Percentiles rank a stretch among this genome's conserved stretches.
Conservation (phyloP, 2,113 vertebrate genomes). For the Albula glossodonta region DNA sequence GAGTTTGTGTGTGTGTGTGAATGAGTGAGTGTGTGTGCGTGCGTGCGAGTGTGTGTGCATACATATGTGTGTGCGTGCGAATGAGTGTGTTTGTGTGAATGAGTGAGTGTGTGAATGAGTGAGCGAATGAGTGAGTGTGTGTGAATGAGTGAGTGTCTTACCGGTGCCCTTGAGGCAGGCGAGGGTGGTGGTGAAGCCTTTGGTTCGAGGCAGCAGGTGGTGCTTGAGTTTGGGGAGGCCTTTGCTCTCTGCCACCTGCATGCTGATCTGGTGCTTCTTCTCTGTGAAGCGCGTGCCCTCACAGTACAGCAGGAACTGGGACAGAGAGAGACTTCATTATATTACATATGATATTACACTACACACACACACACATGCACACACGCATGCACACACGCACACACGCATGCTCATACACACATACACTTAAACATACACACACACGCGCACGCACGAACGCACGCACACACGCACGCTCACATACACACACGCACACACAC, state of each 20-base stretch:
- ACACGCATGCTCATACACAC: background rate
- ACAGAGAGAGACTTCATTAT: background rate
- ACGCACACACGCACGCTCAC: too few species aligned
- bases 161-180: constrained; percentile 95
- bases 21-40: background rate
- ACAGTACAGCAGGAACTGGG: constrained; percentile 92
- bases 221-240: constrained; percentile 92
- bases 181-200: constrained; percentile 97
- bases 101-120: background rate
- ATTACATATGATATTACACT: too few species aligned
- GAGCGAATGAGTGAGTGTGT: background rate
- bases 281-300: constrained; percentile 97
- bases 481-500: too few species aligned
- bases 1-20: too few species aligned
- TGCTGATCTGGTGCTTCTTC: constrained; percentile 95
- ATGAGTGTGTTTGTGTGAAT: background rate
- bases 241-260: constrained; percentile 95
- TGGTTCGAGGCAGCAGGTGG: constrained; percentile 93
- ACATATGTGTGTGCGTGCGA: background rate
- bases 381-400: too few species aligned
- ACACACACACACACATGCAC: background rate
- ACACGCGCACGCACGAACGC: background rate
- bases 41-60: background rate
- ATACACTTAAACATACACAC: background rate
- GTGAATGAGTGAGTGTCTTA: constrained; percentile 45